phyloP scores from a whole-genome alignment of 2,888 invertebrate genomes.

The Anticlea derivata region DNA sequence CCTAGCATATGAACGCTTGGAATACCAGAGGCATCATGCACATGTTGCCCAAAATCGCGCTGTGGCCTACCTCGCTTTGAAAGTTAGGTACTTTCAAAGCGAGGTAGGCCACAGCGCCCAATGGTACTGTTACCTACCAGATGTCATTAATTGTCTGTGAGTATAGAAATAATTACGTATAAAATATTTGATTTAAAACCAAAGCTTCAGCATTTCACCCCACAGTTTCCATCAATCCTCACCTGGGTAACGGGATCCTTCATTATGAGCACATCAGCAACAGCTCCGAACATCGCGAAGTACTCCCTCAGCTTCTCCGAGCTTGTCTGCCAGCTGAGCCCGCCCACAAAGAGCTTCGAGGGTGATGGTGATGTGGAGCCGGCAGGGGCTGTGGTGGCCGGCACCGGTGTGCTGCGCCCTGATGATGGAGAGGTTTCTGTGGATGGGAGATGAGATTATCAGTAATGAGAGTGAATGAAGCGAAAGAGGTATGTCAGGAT shows the following conservation, averaged over 20 bases:
- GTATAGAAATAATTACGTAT: too few species aligned
- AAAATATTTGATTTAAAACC: too few species aligned
- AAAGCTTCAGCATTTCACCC: conserved; percentile 11
- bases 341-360: conserved; percentile 95
- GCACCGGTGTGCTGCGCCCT: conserved; percentile 88
- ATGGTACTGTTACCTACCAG: too few species aligned
- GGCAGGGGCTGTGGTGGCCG: conserved; percentile 52
- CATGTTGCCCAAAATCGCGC: too few species aligned
- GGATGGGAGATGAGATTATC: not conserved
- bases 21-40: too few species aligned
- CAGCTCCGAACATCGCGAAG: conserved; percentile 95
- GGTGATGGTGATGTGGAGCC: conserved; percentile 84
- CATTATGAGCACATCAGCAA: conserved; percentile 96
- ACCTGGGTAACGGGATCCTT: conserved; percentile 97
- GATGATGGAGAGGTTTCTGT: conserved; percentile 85
- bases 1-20: too few species aligned
- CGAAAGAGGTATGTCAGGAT: too few species aligned
- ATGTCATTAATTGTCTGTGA: too few species aligned
- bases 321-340: conserved; percentile 96
- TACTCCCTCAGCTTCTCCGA: conserved; percentile 96
- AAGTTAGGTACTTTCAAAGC: too few species aligned
- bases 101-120: too few species aligned
- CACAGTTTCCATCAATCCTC: conserved; percentile 31
- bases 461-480: too few species aligned
- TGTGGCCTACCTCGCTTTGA: too few species aligned